These are phyloP conservation scores for Malacoraja senta DNA, from an alignment of 2,797 vertebrate genomes.

Conservation along the genomic window DNA sequence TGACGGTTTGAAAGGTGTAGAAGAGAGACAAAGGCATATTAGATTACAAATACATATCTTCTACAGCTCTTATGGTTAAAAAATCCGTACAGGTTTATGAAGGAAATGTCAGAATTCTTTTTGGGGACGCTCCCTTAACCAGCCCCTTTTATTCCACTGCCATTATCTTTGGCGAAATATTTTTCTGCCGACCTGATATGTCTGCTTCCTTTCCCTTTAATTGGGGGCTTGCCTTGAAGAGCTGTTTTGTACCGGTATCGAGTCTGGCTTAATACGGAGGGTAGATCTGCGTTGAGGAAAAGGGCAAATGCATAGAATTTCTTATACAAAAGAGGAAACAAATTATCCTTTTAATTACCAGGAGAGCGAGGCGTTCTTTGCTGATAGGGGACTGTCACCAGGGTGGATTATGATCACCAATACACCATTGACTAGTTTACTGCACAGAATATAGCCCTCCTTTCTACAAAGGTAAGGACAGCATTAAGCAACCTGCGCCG, in stretches of 20 bases:
- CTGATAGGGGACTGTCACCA: not conserved
- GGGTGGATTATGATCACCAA: not conserved
- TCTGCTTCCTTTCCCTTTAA: not conserved
- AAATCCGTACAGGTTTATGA: no score
- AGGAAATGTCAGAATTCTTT: not conserved
- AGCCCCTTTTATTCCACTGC: not conserved
- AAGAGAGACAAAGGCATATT: no score
- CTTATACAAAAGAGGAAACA: not conserved
- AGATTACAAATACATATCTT: no score
- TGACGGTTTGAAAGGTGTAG: no score
- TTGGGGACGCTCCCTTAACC: not conserved
- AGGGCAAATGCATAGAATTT: not conserved
- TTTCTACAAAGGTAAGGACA: not conserved
- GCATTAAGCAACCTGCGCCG: not conserved
- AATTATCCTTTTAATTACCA: not conserved
- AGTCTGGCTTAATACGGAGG: not conserved
- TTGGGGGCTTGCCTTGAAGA: not conserved
- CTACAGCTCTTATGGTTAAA: no score
- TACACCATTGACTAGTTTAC: not conserved
- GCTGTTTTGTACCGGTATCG: not conserved
- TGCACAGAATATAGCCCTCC: not conserved
- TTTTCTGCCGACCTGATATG: conserved; percentile 17
- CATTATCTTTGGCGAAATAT: not conserved
- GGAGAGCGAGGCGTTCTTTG: not conserved
- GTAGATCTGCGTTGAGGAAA: not conserved